Base-by-base conservation (phyloP, 2,888 invertebrate species). In the Cybosia mesomella region DNA sequence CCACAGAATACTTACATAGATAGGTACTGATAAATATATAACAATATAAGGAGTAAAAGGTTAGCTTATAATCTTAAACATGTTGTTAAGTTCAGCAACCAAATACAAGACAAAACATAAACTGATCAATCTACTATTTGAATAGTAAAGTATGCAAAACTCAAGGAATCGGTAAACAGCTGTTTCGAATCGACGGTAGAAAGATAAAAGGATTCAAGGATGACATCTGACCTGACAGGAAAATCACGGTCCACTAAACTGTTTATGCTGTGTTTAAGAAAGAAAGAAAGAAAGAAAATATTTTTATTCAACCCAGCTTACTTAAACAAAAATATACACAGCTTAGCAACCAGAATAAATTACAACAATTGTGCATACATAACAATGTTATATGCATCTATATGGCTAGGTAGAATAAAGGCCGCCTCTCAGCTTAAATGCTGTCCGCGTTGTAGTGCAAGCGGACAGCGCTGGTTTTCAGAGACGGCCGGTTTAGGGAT, bases 111-210 rank as follows among this genome's bases (percentile, higher is more conserved):
- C 66, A 49, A 69, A 58, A 22, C 54, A 54, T 65, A 69, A 73
- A 58, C n/a, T 10, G 43, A 63, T 58, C 24, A 15, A 60, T 59
- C 34, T 34, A 59, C 28, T 21, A 49, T 49, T 5, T 49, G 8
- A 9, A 54, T 59, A 58, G 21, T 5, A 55, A 65, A 59, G 67
- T 71, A 75, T 72, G 77, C 74, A 76, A 63, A 61, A 66, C 49
- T 67, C 32, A 71, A 67, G 24, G 64, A 36, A 21, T 32, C 62
- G 58, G 59, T 60, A 34, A 60, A 60, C 70, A 66, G 39, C 55
- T 61, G 28, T 57, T 39, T 36, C 49, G 49, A 7, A 49, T 49
- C 49, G n/a, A 49, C n/a, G 49, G 9, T 7, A 18, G 49, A n/a
- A n/a, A n/a, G n/a, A n/a, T 9, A 49, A 49, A 49, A n/a, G 9